phyloP scores from a whole-genome alignment of 2,113 vertebrate genomes.

The Dissostichus mawsoni region DNA sequence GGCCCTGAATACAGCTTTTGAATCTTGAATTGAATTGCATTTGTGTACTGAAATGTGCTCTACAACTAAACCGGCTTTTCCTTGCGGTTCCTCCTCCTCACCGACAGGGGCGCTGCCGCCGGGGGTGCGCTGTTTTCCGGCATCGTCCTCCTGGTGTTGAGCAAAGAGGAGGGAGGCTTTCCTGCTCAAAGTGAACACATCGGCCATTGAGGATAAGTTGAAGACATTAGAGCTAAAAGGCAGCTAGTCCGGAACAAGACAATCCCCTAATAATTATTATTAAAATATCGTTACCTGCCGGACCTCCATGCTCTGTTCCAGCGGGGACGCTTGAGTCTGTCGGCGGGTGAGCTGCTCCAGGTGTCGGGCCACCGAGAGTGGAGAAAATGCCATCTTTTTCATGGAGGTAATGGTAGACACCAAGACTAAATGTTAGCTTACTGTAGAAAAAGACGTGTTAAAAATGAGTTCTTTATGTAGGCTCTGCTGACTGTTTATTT shows the following conservation, averaged over 20 bases:
- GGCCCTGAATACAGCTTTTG: too few relatives aligned
- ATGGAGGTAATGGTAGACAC: conserved; percentile 75
- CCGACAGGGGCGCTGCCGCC: conserved; percentile 30
- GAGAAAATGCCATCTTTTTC: conserved; percentile 79
- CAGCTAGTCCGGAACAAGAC: background rate
- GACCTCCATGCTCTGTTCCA: conserved; percentile 65
- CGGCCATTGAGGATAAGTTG: conserved; percentile 62
- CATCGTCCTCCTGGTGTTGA: conserved; percentile 10
- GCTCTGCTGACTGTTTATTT: background rate
- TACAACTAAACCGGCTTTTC: background rate
- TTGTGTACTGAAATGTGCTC: background rate
- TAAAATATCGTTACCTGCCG: background rate
- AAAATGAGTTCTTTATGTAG: background rate
- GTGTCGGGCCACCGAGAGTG: conserved; percentile 52
- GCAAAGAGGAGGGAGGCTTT: conserved; percentile 46
- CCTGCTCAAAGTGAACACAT: conserved; percentile 65
- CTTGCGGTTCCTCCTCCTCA: conserved; percentile 56
- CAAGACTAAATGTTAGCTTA: conserved; percentile 20
- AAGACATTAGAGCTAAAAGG: conserved; percentile 25
- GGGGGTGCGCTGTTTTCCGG: background rate
- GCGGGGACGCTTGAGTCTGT: conserved; percentile 58
- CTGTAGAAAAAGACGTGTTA: background rate
- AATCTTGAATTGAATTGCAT: too few relatives aligned
- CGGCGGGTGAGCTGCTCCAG: conserved; percentile 64
- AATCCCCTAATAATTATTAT: background rate